Evolutionary conservation across 2,113 vertebrate species (phyloP).

Genomic region (Corvus hawaiiensis): DNA sequence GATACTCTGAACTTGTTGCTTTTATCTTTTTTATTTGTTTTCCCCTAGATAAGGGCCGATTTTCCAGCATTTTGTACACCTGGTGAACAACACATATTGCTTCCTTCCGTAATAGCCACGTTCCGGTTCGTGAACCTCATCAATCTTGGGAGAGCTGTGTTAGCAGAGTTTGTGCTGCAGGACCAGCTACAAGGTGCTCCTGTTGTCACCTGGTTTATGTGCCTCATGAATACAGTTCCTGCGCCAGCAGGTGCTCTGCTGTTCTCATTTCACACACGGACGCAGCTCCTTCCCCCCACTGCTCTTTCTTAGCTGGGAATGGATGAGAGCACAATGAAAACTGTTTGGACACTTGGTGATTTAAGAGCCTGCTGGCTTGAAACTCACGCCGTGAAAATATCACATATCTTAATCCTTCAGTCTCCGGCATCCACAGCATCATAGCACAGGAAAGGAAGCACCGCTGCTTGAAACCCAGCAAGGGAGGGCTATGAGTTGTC

Average conservation of each 20-base stretch:
- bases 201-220: not conserved
- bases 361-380: not conserved
- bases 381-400: not conserved
- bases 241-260: not conserved
- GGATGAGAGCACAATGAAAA: not conserved
- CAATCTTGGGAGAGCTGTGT: not conserved
- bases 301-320: not conserved
- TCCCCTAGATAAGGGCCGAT: not conserved
- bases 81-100: not conserved
- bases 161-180: not conserved
- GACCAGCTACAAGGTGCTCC: not conserved
- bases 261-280: not conserved
- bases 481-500: not conserved
- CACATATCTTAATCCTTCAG: not conserved
- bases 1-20: not conserved
- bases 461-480: not conserved
- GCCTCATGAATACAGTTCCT: not conserved
- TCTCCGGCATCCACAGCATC: not conserved
- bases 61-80: not conserved
- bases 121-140: not conserved
- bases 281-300: not conserved
- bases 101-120: not conserved
- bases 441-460: not conserved
- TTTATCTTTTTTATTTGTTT: not conserved
- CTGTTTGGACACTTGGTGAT: slow-evolving; percentile 10